These are phyloP conservation scores for Galbula dea DNA, from an alignment of 2,113 vertebrate genomes.

Conservation along the genomic window DNA sequence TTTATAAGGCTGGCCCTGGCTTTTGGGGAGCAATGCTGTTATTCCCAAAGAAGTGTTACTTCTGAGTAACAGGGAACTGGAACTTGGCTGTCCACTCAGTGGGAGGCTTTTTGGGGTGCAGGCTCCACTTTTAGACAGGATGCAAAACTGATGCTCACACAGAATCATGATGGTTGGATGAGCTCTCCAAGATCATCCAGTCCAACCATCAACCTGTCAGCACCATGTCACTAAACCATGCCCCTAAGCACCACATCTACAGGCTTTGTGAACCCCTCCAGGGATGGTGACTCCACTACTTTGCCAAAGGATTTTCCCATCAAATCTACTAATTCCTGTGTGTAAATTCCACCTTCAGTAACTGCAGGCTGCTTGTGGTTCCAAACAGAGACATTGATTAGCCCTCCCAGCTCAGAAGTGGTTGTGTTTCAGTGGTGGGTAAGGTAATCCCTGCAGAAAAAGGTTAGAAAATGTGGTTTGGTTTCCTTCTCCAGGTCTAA, in stretches of 20 bases:
- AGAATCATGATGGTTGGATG: too few species aligned
- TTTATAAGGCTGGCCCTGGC: neutral
- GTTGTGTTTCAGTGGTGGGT: neutral
- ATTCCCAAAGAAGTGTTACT: neutral
- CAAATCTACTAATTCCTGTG: neutral
- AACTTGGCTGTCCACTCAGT: fast-evolving
- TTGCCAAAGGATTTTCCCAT: neutral
- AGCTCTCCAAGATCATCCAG: too few species aligned
- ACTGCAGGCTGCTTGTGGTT: neutral
- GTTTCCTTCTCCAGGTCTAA: neutral
- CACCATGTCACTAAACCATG: too few species aligned
- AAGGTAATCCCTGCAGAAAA: neutral
- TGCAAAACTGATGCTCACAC: neutral
- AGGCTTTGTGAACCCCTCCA: too few species aligned
- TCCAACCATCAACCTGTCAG: too few species aligned
- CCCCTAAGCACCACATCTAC: too few species aligned
- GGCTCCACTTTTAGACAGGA: neutral
- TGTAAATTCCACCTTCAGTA: neutral
- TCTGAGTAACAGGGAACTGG: neutral
- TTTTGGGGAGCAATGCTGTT: neutral
- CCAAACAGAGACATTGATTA: neutral
- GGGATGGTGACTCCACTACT: too few species aligned
- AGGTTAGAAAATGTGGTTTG: neutral
- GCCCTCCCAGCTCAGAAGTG: neutral
- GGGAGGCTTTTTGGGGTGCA: neutral